Evolutionary conservation across 2,797 vertebrate genomes (phyloP).

Genomic region (Perodicticus potto): DNA sequence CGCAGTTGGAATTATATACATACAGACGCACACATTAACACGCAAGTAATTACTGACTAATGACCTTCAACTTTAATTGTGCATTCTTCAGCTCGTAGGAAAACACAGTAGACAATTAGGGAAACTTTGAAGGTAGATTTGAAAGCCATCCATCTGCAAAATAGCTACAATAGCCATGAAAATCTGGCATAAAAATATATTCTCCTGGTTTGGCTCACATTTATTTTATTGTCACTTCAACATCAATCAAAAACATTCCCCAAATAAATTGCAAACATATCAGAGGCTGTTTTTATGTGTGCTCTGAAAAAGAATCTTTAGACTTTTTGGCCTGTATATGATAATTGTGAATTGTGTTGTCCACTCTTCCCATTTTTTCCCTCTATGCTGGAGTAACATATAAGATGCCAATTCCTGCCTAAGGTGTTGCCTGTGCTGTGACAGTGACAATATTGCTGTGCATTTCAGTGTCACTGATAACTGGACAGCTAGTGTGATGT

Average conservation of each 20-base stretch:
- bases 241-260: neutral
- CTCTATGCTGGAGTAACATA: neutral
- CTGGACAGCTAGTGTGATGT: neutral
- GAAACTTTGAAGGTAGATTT: neutral
- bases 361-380: neutral
- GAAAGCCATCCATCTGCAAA: neutral
- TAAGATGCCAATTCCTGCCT: neutral
- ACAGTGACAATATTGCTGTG: too few species aligned
- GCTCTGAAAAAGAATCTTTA: neutral
- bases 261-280: neutral
- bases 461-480: neutral
- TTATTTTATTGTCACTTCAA: neutral
- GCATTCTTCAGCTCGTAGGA: neutral
- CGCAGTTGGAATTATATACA: neutral
- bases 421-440: neutral
- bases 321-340: neutral
- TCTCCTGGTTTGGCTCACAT: neutral
- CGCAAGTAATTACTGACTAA: neutral
- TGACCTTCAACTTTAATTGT: neutral
- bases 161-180: neutral
- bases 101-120: neutral
- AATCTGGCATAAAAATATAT: neutral
- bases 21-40: neutral
- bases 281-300: neutral
- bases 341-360: neutral